A percentile compares a stretch with the other conserved stretches of the same genome.
phyloP scores from a whole-genome alignment of 2,888 invertebrate species.

The Venusia cambrica region DNA sequence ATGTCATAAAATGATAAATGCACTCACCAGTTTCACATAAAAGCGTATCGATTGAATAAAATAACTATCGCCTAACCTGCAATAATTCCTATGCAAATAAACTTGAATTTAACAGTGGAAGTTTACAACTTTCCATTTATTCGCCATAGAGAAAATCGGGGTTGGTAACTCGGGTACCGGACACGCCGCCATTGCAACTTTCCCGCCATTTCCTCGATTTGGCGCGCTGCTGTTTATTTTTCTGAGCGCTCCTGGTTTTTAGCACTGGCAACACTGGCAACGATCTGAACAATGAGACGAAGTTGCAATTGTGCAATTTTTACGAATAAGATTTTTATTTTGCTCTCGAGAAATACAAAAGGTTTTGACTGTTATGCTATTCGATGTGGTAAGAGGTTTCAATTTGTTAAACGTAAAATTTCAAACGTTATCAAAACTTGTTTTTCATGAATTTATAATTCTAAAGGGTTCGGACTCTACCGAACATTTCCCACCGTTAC shows the following conservation, averaged over 20 bases:
- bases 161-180: slow-evolving; percentile 24
- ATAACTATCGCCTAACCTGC: slow-evolving; percentile 21
- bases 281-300: slow-evolving; percentile 6
- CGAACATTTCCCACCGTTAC: too few relatives aligned
- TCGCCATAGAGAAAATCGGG: slow-evolving; percentile 39
- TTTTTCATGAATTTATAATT: too few relatives aligned
- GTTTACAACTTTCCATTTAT: slow-evolving; percentile 42
- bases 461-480: too few relatives aligned
- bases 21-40: slow-evolving; percentile 15
- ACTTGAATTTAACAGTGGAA: slow-evolving; percentile 31
- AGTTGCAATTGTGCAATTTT: slow-evolving; percentile 1
- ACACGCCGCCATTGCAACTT: slow-evolving; percentile 44
- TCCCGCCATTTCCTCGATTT: slow-evolving; percentile 46
- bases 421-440: too few relatives aligned
- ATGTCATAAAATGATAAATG: slow-evolving; percentile 27
- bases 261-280: slow-evolving; percentile 8
- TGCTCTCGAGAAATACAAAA: too few relatives aligned
- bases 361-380: too few relatives aligned
- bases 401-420: too few relatives aligned
- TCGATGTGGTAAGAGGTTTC: too few relatives aligned
- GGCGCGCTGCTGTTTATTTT: slow-evolving; percentile 25
- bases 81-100: slow-evolving; percentile 33
- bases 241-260: slow-evolving; percentile 10
- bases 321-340: background rate
- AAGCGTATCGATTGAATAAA: slow-evolving; percentile 27